Evolutionary conservation across 1,140 invertebrate genomes (phyloP).

Genomic region (Meloidogyne chitwoodi): DNA sequence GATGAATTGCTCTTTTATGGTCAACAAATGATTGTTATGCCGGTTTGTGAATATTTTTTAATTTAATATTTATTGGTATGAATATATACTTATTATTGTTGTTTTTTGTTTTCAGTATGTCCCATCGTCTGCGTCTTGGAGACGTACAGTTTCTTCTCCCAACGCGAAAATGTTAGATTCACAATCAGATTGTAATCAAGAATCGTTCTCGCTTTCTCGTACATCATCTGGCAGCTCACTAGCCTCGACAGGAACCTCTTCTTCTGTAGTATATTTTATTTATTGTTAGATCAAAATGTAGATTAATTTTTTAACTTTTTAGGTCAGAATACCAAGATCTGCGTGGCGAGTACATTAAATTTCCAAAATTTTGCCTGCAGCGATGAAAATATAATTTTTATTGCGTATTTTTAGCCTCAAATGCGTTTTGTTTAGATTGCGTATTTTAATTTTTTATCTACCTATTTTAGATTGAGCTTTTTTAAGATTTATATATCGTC

Average conservation of each 20-base stretch:
- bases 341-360: too few species aligned
- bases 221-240: conserved; percentile 41
- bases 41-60: conserved; percentile 24
- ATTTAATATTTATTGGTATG: neutral
- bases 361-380: neutral
- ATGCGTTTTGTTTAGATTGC: too few species aligned
- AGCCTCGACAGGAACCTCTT: conserved; percentile 32
- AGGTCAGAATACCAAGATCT: too few species aligned
- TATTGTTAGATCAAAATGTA: too few species aligned
- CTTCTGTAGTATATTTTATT: conserved; percentile 18
- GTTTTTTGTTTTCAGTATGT: neutral
- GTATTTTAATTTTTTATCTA: too few species aligned
- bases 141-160: neutral
- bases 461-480: too few species aligned
- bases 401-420: too few species aligned
- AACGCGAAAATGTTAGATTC: neutral
- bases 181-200: neutral
- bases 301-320: neutral
- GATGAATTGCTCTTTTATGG: conserved; percentile 59
- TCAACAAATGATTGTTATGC: conserved; percentile 48
- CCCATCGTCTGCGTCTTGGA: neutral
- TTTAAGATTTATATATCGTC: too few species aligned
- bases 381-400: too few species aligned
- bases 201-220: conserved; percentile 26
- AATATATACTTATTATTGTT: neutral